phyloP scores from a whole-genome alignment of 2,113 vertebrate genomes.

The Eublepharis macularius region DNA sequence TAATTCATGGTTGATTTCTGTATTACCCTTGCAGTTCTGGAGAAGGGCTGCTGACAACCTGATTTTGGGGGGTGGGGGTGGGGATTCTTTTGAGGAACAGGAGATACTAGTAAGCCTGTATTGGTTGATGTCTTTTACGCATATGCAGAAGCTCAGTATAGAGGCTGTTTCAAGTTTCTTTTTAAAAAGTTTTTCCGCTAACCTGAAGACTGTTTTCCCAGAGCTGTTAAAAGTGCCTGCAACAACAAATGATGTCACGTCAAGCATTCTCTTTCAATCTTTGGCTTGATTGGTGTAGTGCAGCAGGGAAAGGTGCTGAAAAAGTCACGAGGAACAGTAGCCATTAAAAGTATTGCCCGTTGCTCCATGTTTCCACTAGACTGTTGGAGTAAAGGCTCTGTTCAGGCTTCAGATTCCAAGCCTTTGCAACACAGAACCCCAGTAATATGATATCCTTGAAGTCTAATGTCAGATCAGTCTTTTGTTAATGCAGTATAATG shows the following conservation, averaged over 20 bases:
- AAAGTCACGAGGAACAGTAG: background rate
- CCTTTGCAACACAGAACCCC: background rate
- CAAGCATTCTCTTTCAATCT: background rate
- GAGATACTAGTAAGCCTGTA: background rate
- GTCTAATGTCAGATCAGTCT: background rate
- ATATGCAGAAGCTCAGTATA: background rate
- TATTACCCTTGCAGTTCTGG: background rate
- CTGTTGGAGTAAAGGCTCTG: background rate
- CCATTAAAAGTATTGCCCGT: background rate
- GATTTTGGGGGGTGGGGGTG: background rate
- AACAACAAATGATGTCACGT: background rate
- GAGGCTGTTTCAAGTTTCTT: background rate
- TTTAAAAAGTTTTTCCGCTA: background rate
- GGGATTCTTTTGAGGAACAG: background rate
- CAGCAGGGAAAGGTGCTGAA: background rate
- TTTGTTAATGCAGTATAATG: background rate
- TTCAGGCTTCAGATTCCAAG: background rate
- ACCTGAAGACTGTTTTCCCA: background rate
- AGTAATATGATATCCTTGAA: background rate
- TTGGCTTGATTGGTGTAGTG: background rate
- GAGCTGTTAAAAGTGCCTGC: background rate
- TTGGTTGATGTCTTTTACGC: background rate
- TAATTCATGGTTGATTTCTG: background rate
- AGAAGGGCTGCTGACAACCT: background rate
- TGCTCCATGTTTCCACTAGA: background rate